A percentile compares a stretch with the other conserved stretches of the same genome.
phyloP scores from a whole-genome alignment of 2,888 invertebrate species.

The Calameuta idolon region DNA sequence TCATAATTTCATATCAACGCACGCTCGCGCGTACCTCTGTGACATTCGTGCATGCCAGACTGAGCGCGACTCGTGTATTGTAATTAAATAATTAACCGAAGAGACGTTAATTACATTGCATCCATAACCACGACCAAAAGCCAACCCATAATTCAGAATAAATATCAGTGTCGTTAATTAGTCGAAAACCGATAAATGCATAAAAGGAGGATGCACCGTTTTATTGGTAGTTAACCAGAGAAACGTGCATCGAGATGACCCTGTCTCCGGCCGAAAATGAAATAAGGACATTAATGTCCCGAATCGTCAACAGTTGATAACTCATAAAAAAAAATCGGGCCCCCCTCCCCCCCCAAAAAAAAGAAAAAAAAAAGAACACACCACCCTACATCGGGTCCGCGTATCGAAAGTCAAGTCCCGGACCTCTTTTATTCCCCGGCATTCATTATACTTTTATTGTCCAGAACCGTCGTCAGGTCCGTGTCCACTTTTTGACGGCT shows the following conservation, averaged over 20 bases:
- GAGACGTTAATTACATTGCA: neutral
- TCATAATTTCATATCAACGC: neutral
- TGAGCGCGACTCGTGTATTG: neutral
- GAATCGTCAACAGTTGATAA: neutral
- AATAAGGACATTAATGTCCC: neutral
- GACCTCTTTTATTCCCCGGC: slow-evolving; percentile 1
- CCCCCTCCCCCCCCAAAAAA: too few species aligned
- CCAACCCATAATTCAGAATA: neutral
- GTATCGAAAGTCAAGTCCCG: neutral
- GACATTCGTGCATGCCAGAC: too few species aligned
- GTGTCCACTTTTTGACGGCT: slow-evolving; percentile 17
- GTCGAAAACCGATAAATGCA: neutral
- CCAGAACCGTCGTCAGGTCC: slow-evolving; percentile 7
- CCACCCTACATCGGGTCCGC: neutral
- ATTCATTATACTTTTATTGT: slow-evolving; percentile 1
- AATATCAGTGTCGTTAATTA: neutral
- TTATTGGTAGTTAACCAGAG: neutral
- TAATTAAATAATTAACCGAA: neutral
- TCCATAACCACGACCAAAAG: neutral
- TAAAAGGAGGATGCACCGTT: neutral
- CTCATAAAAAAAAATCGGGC: neutral
- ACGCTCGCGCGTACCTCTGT: too few species aligned
- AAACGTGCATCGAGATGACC: neutral
- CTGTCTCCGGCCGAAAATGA: neutral
- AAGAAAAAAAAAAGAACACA: neutral